phyloP scores from a whole-genome alignment of 2,797 vertebrate species.

The Rhinichthys osculus region DNA sequence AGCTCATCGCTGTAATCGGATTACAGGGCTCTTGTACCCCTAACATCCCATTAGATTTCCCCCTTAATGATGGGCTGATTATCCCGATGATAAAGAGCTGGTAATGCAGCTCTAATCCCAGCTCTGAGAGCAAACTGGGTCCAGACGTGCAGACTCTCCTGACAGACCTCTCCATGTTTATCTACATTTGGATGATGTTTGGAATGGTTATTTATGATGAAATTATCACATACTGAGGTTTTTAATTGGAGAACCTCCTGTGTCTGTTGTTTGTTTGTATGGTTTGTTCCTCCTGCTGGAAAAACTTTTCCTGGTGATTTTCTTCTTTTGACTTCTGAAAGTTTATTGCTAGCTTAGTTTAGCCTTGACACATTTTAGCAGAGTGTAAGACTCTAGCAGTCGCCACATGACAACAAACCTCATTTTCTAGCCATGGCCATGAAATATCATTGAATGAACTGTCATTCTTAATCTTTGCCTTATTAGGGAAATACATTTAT shows the following conservation, averaged over 20 bases:
- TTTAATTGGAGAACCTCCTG: not conserved
- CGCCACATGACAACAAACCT: not conserved
- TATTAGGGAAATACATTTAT: not conserved
- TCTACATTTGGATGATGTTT: not conserved
- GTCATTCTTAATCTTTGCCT: not conserved
- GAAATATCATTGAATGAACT: not conserved
- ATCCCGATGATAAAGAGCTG: constrained; percentile 56
- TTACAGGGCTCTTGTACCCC: constrained; percentile 58
- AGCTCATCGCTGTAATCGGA: constrained; percentile 62
- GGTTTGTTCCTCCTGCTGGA: constrained; percentile 9
- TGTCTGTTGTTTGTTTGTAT: not conserved
- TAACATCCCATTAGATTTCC: constrained; percentile 55
- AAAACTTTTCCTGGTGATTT: constrained; percentile 21
- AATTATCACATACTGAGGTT: not conserved
- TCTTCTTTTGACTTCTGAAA: constrained; percentile 8
- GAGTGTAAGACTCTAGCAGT: not conserved
- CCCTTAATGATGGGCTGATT: constrained; percentile 57
- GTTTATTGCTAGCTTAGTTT: constrained; percentile 1
- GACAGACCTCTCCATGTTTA: constrained; percentile 11
- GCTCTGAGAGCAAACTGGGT: constrained; percentile 26
- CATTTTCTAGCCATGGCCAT: not conserved
- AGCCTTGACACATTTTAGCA: not conserved
- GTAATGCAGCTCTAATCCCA: constrained; percentile 56
- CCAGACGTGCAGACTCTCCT: constrained; percentile 37
- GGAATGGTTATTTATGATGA: constrained; percentile 23